A percentile compares a stretch with the other conserved stretches of the same genome.
These are phyloP conservation scores for Sapajus apella DNA, from an alignment of 2,113 vertebrate species.

Conservation along the genomic window DNA sequence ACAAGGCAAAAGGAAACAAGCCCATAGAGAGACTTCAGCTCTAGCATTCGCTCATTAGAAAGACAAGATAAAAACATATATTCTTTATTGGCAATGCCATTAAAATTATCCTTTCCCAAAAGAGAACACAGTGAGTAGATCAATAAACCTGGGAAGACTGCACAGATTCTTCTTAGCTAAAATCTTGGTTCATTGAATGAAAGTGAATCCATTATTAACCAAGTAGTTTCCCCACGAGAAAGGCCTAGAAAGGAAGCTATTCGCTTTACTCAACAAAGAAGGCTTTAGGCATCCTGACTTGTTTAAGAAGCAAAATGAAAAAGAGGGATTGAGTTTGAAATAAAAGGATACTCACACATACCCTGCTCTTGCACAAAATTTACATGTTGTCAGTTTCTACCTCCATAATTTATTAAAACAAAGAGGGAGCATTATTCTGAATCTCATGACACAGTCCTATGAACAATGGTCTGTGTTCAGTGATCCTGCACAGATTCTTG, in stretches of 20 bases:
- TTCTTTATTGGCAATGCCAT: conserved; percentile 27
- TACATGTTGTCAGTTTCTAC: not conserved
- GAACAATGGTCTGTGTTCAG: not conserved
- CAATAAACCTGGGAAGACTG: not conserved
- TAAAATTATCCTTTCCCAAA: conserved; percentile 68
- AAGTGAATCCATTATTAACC: conserved; percentile 30
- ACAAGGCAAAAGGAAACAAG: not conserved
- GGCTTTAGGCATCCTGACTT: not conserved
- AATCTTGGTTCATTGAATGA: not conserved
- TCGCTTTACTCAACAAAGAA: conserved; percentile 6
- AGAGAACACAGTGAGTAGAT: not conserved
- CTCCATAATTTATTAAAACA: not conserved
- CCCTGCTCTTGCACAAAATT: not conserved
- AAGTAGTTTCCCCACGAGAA: not conserved
- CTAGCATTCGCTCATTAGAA: conserved; percentile 43
- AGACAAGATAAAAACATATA: conserved; percentile 59
- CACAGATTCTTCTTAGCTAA: not conserved
- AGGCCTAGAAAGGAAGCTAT: not conserved
- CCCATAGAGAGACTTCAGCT: conserved; percentile 43
- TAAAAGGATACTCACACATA: not conserved
- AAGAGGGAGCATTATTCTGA: not conserved
- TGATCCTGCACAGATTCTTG: not conserved
- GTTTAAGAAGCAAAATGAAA: not conserved
- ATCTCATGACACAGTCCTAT: not conserved
- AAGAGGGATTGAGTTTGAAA: not conserved